Evolutionary conservation across 2,113 vertebrate genomes (phyloP).

Genomic region (Arothron firmamentum): DNA sequence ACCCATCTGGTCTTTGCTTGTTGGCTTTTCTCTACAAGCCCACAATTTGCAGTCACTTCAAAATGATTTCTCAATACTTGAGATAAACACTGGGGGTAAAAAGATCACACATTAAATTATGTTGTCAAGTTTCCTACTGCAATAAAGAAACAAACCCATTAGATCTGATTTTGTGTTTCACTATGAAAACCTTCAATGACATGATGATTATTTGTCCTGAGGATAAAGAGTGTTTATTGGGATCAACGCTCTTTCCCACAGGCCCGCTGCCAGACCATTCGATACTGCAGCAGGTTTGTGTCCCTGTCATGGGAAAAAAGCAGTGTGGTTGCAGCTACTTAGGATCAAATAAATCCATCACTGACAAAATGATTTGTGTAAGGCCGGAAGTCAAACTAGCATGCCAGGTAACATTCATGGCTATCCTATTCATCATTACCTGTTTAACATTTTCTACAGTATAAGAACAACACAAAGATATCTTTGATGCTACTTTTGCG

Average conservation of each 20-base stretch:
- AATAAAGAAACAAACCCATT: no score
- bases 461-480: neutral
- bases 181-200: no score
- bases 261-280: neutral
- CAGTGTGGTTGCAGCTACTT: conserved; percentile 49
- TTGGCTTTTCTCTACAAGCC: no score
- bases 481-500: neutral
- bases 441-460: neutral
- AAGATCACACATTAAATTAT: no score
- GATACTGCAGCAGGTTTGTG: conserved; percentile 60
- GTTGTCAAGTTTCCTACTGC: no score
- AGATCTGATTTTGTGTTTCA: no score
- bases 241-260: conserved; percentile 12
- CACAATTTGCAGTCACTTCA: no score
- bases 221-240: neutral
- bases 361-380: conserved; percentile 74
- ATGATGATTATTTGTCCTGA: neutral
- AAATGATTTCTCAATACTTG: no score
- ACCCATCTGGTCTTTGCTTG: no score
- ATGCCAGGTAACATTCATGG: conserved; percentile 48
- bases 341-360: neutral
- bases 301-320: conserved; percentile 59
- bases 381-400: conserved; percentile 65
- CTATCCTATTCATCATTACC: neutral
- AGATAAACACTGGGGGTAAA: no score